Evolutionary conservation across 1,140 invertebrate genomes (phyloP), one percentile per base, ranked within the genome.

Genomic region (Zaprionus inermis): DNA sequence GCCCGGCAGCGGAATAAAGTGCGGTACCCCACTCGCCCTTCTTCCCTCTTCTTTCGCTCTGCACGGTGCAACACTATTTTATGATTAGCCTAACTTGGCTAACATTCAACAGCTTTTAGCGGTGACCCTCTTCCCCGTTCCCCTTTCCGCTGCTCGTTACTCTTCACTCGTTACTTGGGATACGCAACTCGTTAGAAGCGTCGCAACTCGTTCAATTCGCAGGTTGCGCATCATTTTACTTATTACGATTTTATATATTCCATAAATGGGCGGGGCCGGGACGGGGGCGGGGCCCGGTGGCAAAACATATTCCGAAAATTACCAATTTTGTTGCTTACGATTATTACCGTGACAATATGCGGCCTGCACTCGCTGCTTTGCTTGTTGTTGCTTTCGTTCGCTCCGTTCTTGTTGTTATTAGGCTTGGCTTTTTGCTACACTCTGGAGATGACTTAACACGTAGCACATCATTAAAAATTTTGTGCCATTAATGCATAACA

Each of bases 401-500:
- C n/a, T n/a, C n/a, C 24, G 65, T 65, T 68, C 58, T 71, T 34
- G 74, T 20, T 67, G 64, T 56, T 72, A 76, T 79, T 80, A 77
- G 81, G 72, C 79, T 68, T 88, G 74, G 46, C 61, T 76, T 60
- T 84, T 84, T 85, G 81, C 73, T 83, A 84, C 81, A 85, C 84
- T 88, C 84, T 89, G 81, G 84, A 88, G 84, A 88, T 89, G 85
- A 88, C 84, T 88, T 88, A 78, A 88, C 84, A 88, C 84, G 84
- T 88, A 88, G 84, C 80, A 88, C 84, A 89, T 88, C 84, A 88
- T 88, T 88, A 88, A 88, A 88, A 88, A 88, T 88, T 88, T 89
- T 75, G 80, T 89, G 80, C 74, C 84, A 88, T 88, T 88, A 88
- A 88, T 88, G 84, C 84, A 72, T 80, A 83, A 86, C 78, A 79